phyloP scores from a whole-genome alignment of 2,888 invertebrate genomes.

The Caenorhabditis sp. region DNA sequence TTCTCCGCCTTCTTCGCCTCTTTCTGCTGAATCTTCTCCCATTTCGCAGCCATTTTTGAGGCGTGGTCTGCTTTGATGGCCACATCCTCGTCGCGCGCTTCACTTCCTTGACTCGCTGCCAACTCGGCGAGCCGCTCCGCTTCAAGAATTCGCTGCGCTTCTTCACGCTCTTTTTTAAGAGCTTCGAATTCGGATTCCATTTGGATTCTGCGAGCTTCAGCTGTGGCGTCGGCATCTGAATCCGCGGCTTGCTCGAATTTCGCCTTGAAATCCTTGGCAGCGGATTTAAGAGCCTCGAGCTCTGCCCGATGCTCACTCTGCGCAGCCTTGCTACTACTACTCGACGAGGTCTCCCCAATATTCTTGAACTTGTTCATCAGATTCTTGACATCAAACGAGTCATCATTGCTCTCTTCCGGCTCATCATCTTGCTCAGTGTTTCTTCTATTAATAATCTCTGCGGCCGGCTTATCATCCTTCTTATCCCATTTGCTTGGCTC shows the following conservation, averaged over 20 bases:
- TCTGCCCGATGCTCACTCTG: slow-evolving; percentile 48
- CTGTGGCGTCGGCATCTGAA: slow-evolving; percentile 71
- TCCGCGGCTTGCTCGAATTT: slow-evolving; percentile 71
- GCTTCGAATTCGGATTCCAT: slow-evolving; percentile 71
- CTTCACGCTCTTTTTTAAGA: slow-evolving; percentile 66
- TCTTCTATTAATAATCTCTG: slow-evolving; percentile 67
- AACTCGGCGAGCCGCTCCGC: slow-evolving; percentile 59
- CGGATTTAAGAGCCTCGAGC: slow-evolving; percentile 50
- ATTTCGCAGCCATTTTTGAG: slow-evolving; percentile 71
- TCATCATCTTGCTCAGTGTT: slow-evolving; percentile 20
- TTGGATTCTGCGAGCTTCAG: slow-evolving; percentile 71
- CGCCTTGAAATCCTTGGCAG: slow-evolving; percentile 67
- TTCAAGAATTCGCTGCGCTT: slow-evolving; percentile 62
- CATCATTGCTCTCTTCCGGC: slow-evolving; percentile 61
- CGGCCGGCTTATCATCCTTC: slow-evolving; percentile 57
- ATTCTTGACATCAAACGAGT: slow-evolving; percentile 70
- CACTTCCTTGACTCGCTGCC: slow-evolving; percentile 23
- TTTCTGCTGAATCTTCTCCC: slow-evolving; percentile 71
- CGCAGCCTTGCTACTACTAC: slow-evolving; percentile 28
- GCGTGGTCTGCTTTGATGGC: slow-evolving; percentile 68
- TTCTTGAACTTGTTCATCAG: slow-evolving; percentile 71
- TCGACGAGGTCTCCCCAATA: slow-evolving; percentile 52
- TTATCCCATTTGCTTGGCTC: slow-evolving; percentile 68
- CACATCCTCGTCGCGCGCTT: slow-evolving; percentile 50
- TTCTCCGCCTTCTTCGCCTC: slow-evolving; percentile 72